Evolutionary conservation across 2,113 vertebrate genomes (phyloP).

Genomic region (Scartelaos histophorus): DNA sequence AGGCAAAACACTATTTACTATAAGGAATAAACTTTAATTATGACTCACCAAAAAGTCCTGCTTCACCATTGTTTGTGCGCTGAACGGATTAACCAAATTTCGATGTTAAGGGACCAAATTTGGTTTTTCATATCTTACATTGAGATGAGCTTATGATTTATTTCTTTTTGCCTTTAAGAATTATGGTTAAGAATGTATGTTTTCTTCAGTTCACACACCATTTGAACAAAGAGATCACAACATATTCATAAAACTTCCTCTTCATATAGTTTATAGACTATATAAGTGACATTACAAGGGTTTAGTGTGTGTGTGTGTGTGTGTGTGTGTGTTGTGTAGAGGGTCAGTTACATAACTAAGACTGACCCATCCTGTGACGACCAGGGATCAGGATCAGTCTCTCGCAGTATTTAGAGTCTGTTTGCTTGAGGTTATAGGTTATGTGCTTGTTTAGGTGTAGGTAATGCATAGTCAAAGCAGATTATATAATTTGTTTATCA

Average conservation of each 20-base stretch:
- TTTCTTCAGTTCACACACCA: too few species aligned
- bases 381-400: slow-evolving; percentile 16
- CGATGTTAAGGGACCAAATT: too few species aligned
- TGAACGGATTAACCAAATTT: neutral
- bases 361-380: slow-evolving; percentile 7
- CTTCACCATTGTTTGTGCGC: neutral
- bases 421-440: slow-evolving; percentile 4
- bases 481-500: neutral
- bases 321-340: slow-evolving; percentile 6
- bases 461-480: neutral
- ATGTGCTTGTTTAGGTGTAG: neutral
- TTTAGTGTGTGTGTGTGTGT: neutral
- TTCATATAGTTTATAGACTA: neutral
- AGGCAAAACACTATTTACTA: neutral
- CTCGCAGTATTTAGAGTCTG: slow-evolving; percentile 3
- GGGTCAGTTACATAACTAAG: slow-evolving; percentile 25
- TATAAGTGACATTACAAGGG: neutral
- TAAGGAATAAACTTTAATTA: slow-evolving; percentile 4
- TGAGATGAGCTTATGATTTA: neutral
- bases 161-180: neutral
- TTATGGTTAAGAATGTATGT: neutral
- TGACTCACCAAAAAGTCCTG: too few species aligned
- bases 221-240: neutral
- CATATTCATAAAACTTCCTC: neutral
- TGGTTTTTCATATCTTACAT: neutral